phyloP scores from a whole-genome alignment of 2,888 invertebrate species.

The Philopedon plagiatum region DNA sequence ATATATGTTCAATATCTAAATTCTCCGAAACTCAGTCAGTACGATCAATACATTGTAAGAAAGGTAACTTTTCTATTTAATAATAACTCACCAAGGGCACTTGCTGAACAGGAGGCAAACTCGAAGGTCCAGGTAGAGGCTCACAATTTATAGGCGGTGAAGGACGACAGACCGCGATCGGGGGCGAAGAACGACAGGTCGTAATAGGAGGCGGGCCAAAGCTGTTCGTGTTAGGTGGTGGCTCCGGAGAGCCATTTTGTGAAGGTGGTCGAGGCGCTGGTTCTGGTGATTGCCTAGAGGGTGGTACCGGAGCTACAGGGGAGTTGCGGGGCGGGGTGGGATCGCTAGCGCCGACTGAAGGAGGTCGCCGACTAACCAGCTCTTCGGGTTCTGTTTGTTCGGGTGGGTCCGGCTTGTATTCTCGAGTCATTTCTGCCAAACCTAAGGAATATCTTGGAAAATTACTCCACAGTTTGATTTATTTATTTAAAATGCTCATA shows the following conservation, averaged over 20 bases:
- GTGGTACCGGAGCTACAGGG: conserved; percentile 34
- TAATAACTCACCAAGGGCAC: conserved; percentile 86
- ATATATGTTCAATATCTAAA: too few species aligned
- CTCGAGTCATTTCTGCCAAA: conserved; percentile 88
- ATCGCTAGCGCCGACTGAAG: conserved; percentile 59
- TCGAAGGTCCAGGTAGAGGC: conserved; percentile 87
- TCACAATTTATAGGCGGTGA: conserved; percentile 76
- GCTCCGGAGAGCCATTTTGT: conserved; percentile 48
- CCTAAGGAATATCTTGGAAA: conserved; percentile 63
- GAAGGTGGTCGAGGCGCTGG: conserved; percentile 41
- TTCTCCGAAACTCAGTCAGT: too few species aligned
- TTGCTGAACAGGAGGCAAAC: conserved; percentile 89
- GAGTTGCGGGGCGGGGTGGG: conserved; percentile 51
- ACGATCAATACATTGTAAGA: too few species aligned
- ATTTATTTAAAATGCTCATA: too few species aligned
- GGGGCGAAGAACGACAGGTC: conserved; percentile 31
- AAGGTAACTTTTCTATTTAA: too few species aligned
- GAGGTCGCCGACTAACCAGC: conserved; percentile 61
- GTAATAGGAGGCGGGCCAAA: conserved; percentile 48
- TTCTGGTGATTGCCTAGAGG: conserved; percentile 41
- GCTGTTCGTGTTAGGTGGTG: conserved; percentile 36
- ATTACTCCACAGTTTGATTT: too few species aligned
- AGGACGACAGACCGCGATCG: conserved; percentile 70
- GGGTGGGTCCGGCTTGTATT: conserved; percentile 66
- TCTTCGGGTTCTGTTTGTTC: conserved; percentile 68